Evolutionary conservation across 2,888 invertebrate genomes (phyloP).

Genomic region (Acanthococcus lagerstroemiae): DNA sequence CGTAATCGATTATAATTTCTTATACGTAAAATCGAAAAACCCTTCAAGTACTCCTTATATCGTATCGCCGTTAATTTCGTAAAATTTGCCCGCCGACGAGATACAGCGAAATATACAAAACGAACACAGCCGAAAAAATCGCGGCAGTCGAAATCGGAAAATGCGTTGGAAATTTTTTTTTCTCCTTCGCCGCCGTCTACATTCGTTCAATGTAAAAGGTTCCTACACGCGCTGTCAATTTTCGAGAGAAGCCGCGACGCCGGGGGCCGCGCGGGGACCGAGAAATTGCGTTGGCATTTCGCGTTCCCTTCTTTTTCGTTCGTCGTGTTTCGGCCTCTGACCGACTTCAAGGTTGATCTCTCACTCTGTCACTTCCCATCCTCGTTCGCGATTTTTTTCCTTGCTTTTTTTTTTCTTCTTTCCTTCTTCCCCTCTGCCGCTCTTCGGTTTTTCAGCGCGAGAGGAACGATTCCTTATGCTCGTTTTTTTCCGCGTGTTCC

Average conservation of each 20-base stretch:
- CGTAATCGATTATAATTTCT: too few relatives aligned
- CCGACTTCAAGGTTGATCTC: constrained; percentile 18
- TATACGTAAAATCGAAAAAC: too few relatives aligned
- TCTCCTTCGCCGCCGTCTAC: constrained; percentile 31
- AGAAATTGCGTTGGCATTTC: constrained; percentile 31
- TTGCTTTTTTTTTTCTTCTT: constrained; percentile 7
- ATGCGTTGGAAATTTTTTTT: background rate
- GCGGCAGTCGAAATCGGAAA: too few relatives aligned
- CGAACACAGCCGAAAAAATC: too few relatives aligned
- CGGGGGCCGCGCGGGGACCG: background rate
- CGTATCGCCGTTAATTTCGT: too few relatives aligned
- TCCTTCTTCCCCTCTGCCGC: background rate
- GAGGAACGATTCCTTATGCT: too few relatives aligned
- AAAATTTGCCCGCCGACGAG: too few relatives aligned
- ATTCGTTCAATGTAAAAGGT: constrained; percentile 9
- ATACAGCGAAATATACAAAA: too few relatives aligned
- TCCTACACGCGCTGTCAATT: constrained; percentile 13
- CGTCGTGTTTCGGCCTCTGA: constrained; percentile 27
- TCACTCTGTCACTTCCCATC: constrained; percentile 8
- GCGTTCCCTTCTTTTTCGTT: constrained; percentile 25
- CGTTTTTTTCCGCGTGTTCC: too few relatives aligned
- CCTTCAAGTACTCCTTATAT: too few relatives aligned
- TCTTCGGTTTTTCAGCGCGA: too few relatives aligned
- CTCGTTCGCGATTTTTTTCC: constrained; percentile 8
- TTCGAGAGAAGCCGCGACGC: background rate